phyloP scores from a whole-genome alignment of 2,797 vertebrate genomes.

The Poecilia velifera region DNA sequence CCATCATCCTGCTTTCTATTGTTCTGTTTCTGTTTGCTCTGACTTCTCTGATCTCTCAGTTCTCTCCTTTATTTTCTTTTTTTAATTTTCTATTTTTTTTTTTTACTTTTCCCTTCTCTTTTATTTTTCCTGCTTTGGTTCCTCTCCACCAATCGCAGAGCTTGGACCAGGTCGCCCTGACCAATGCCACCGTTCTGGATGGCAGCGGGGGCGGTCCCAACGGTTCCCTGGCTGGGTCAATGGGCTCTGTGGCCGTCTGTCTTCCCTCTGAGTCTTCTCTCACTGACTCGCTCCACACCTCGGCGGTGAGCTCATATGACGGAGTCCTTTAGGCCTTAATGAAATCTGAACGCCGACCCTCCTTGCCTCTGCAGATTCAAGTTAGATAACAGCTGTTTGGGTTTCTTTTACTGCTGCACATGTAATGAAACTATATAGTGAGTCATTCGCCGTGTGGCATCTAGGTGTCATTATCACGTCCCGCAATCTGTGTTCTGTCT shows the following conservation, averaged over 20 bases:
- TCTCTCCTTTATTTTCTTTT: constrained; percentile 75
- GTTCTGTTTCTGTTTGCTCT: constrained; percentile 61
- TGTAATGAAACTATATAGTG: constrained; percentile 45
- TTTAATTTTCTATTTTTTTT: constrained; percentile 34
- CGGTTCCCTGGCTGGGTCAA: constrained; percentile 89
- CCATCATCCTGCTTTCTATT: constrained; percentile 29
- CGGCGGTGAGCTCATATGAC: constrained; percentile 87
- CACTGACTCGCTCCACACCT: constrained; percentile 91
- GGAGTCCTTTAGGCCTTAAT: constrained; percentile 12
- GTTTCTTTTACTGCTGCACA: constrained; percentile 36
- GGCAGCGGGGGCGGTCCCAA: constrained; percentile 87
- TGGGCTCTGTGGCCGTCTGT: constrained; percentile 89
- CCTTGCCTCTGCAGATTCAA: constrained; percentile 31
- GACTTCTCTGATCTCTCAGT: constrained; percentile 78
- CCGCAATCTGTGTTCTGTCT: constrained; percentile 66
- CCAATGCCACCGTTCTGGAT: constrained; percentile 84
- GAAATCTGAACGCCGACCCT: constrained; percentile 17
- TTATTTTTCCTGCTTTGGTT: constrained; percentile 81
- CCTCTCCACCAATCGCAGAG: constrained; percentile 84
- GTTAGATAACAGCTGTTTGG: constrained; percentile 35
- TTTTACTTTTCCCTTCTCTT: constrained; percentile 71
- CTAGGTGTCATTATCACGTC: constrained; percentile 62
- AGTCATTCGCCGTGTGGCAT: constrained; percentile 54
- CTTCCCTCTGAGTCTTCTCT: constrained; percentile 94
- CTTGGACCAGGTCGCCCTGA: constrained; percentile 85